Evolutionary conservation across 2,113 vertebrate species (phyloP), one percentile per base, ranked within the genome.

Genomic region (Equus przewalskii): DNA sequence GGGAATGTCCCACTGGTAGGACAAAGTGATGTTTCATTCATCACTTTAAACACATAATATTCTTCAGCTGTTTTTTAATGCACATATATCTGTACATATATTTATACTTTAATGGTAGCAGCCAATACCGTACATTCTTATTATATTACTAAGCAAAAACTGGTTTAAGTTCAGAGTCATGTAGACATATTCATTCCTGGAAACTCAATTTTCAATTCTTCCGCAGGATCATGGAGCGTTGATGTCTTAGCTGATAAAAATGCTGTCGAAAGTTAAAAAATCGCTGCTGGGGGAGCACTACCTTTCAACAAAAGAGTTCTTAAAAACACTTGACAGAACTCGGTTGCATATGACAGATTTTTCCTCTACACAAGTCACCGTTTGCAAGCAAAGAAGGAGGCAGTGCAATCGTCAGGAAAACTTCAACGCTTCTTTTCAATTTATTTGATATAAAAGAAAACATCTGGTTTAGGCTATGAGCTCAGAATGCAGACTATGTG

Each of bases 221-320:
- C n/a, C 4, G 21, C 89, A 89, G 62, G 62, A 81, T 94, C 33
- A 93, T 80, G 78, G 65, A 76, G 30, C 46, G 26, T 1, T 41
- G 78, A 88, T 93, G 70, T 72, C 51, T 95, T 82, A 44, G 67
- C 44, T 88, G 92, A 96, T 44, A 82, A 96, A 94, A 96, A 62
- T 89, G 56, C 41, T 93, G 46, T 58, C 1, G 6, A 36, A 92
- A 89, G 76, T 88, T 58, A 28, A 95, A 84, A 84, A 89, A 46
- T 54, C 6, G 0, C 44, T 94, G 54, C 75, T 64, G 24, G n/a
- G 46, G 3, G 28, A 41, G 15, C 28, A 49, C 49, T 91, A 13
- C 51, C 51, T 95, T 96, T 89, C 82, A 73, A 26, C 69, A 75
- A 70, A 54, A 84, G 30, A 65, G 54, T 73, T 81, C 60, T 91